These are phyloP conservation scores for Melanerpes formicivorus DNA, from an alignment of 2,113 vertebrate genomes.

Conservation along the genomic window DNA sequence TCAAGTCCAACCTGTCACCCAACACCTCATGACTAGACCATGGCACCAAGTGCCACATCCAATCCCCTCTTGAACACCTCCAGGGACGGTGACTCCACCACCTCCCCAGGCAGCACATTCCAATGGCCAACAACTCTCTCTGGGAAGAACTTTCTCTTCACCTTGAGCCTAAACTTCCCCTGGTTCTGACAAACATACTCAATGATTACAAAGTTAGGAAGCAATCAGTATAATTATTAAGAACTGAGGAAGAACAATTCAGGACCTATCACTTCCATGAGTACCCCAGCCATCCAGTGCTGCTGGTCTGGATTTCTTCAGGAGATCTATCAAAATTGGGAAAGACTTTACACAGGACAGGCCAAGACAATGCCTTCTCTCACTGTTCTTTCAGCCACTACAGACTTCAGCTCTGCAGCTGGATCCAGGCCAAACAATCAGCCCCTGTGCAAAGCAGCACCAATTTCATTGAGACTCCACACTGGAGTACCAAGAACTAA, in stretches of 20 bases:
- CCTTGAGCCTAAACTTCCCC: too few species aligned
- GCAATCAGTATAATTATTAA: not conserved
- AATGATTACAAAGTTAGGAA: not conserved
- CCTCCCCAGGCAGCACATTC: too few species aligned
- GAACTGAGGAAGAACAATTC: not conserved
- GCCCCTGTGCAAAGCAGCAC: not conserved
- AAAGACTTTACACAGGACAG: not conserved
- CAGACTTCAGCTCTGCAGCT: not conserved
- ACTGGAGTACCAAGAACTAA: not conserved
- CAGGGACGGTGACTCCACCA: too few species aligned
- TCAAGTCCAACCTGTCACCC: too few species aligned
- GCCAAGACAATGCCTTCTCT: not conserved
- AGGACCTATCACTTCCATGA: not conserved
- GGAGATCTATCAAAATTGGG: not conserved
- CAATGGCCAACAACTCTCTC: too few species aligned
- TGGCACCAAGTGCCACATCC: too few species aligned
- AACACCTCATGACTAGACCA: too few species aligned
- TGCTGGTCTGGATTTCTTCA: not conserved
- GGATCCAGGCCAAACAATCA: constrained; percentile 9
- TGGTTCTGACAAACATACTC: too few species aligned
- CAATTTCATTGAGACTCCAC: not conserved
- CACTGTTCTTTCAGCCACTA: not conserved
- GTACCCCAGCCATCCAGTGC: not conserved
- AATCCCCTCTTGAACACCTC: too few species aligned
- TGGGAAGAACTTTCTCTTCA: too few species aligned